phyloP scores from a whole-genome alignment of 2,888 invertebrate species.

The Diarsia brunnea region DNA sequence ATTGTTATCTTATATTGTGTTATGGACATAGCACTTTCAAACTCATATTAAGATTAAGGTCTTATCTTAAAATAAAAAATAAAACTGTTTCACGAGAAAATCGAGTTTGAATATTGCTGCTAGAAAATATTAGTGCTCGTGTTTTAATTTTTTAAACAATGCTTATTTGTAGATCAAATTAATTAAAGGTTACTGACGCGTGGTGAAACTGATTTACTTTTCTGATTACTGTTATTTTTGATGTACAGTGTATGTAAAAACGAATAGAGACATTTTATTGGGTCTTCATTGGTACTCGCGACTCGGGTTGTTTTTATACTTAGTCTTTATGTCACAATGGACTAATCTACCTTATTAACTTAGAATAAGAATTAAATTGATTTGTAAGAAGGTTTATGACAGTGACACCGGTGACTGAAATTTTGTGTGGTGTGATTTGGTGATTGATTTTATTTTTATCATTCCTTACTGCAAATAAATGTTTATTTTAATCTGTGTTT shows the following conservation, averaged over 20 bases:
- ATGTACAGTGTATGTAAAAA: slow-evolving; percentile 21
- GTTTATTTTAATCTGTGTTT: no score
- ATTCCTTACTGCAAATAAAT: no score
- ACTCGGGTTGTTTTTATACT: not conserved
- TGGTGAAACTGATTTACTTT: slow-evolving; percentile 21
- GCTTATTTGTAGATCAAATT: not conserved
- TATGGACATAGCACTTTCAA: no score
- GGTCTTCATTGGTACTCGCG: slow-evolving; percentile 21
- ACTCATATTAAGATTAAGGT: no score
- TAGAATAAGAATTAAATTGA: not conserved
- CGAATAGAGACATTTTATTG: slow-evolving; percentile 12
- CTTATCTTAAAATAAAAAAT: no score
- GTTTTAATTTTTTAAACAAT: not conserved
- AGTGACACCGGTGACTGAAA: not conserved
- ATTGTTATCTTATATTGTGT: no score
- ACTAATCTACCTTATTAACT: not conserved
- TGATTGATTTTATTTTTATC: no score
- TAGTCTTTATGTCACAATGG: not conserved
- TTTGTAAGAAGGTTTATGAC: not conserved
- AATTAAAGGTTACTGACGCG: slow-evolving; percentile 9
- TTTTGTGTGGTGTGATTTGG: not conserved
- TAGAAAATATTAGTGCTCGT: no score
- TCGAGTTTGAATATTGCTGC: no score
- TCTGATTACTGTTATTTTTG: slow-evolving; percentile 39
- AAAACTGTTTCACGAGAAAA: no score